Evolutionary conservation across 2,888 invertebrate genomes (phyloP), one percentile per base, ranked within the genome.

Genomic region (Carabus problematicus): DNA sequence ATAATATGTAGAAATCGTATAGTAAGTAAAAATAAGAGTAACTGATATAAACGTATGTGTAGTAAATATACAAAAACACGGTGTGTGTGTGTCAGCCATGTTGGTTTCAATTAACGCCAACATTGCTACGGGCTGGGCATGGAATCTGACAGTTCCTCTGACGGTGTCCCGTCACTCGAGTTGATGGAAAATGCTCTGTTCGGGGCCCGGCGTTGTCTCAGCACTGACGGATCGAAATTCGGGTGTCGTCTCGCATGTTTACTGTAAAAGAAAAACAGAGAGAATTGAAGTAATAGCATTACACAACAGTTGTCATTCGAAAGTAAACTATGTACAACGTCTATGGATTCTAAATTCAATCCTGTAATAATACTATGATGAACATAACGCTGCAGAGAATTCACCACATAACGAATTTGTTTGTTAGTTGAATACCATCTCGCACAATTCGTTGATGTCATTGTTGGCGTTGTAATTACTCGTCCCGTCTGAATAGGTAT

Each of bases 231-330:
- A 75, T 86, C 85, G 78, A 87, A 88, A 75, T 87, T 84, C 18
- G 87, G 87, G 77, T 88, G 88, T 70, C 88, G 81, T 63, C 85
- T 79, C 6, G 87, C 87, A 76, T 88, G 88, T 81, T 88, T 88
- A 77, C 86, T 87, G 82, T 39, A 82, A 83, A 71, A 75, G 76
- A n/a, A 47, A 19, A 39, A 4, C 43, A 56, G 29, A 29, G 6
- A 29, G 6, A 3, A 29, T 29, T 29, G 6, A 2, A 3, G 6
- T 29, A 29, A 29, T 29, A n/a, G n/a, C n/a, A n/a, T n/a, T n/a
- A n/a, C n/a, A n/a, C n/a, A n/a, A n/a, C n/a, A n/a, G n/a, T n/a
- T n/a, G n/a, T n/a, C n/a, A n/a, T n/a, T n/a, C n/a, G n/a, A n/a
- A n/a, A n/a, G n/a, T n/a, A n/a, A n/a, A n/a, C n/a, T n/a, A n/a